These are phyloP conservation scores for Leucoptera coffeella DNA, from an alignment of 2,888 invertebrate species.

Conservation along the genomic window DNA sequence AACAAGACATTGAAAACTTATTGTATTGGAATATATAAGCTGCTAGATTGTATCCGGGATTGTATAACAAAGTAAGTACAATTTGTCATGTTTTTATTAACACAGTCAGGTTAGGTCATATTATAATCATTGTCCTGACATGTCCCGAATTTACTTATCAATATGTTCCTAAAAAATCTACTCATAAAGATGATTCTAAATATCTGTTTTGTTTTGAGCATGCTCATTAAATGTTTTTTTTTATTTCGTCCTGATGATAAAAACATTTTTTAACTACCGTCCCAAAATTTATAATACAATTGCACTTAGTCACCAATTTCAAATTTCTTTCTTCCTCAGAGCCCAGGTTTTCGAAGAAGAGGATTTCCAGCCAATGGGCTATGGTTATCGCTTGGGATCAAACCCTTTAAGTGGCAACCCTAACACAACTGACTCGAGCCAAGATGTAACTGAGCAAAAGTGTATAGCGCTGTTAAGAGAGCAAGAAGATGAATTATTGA, in stretches of 20 bases:
- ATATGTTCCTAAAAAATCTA: too few relatives aligned
- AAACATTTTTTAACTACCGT: too few relatives aligned
- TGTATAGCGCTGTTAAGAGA: conserved; percentile 79
- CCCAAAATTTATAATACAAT: too few relatives aligned
- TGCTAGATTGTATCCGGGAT: conserved; percentile 83
- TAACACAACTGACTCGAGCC: conserved; percentile 40
- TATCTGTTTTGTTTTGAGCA: too few relatives aligned
- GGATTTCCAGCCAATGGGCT: conserved; percentile 91
- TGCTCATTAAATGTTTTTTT: too few relatives aligned
- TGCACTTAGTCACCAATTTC: too few relatives aligned
- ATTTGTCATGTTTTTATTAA: too few relatives aligned
- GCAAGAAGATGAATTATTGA: conserved; percentile 84
- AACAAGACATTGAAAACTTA: conserved; percentile 82
- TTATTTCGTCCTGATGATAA: too few relatives aligned
- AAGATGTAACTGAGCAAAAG: conserved; percentile 76
- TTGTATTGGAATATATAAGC: conserved; percentile 80
- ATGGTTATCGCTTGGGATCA: conserved; percentile 75
- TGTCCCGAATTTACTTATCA: too few relatives aligned
- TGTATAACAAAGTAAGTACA: conserved; percentile 79
- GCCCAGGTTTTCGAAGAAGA: conserved; percentile 91
- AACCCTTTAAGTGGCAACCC: conserved; percentile 33
- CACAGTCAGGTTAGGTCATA: conserved; percentile 4
- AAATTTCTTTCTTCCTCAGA: conserved; percentile 22
- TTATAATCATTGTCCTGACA: conserved; percentile 1
- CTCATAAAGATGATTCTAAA: too few relatives aligned